Evolutionary conservation across 2,888 invertebrate genomes (phyloP).

Genomic region (Tetrapedia diversipes): DNA sequence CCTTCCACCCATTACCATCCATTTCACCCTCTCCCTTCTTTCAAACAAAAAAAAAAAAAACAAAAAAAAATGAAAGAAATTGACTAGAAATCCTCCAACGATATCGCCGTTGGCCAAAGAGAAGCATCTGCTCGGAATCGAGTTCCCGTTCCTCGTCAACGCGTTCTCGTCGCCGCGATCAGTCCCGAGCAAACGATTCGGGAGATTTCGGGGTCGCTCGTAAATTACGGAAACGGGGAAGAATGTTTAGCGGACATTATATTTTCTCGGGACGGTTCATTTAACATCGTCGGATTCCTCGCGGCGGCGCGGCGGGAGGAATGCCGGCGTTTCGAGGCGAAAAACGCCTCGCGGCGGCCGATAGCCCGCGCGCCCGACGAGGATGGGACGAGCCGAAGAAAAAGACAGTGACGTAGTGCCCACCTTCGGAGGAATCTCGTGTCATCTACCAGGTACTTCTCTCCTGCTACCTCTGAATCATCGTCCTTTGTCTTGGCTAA

Average conservation of each 20-base stretch:
- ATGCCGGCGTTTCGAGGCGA: slow-evolving; percentile 65
- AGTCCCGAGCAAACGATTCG: slow-evolving; percentile 29
- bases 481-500: slow-evolving; percentile 73
- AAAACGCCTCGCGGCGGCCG: slow-evolving; percentile 65
- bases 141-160: slow-evolving; percentile 28
- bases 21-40: not conserved
- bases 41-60: slow-evolving; percentile 1
- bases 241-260: slow-evolving; percentile 68
- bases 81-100: not conserved
- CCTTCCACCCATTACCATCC: slow-evolving; percentile 1
- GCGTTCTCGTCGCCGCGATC: slow-evolving; percentile 9
- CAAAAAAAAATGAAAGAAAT: not conserved
- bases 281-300: slow-evolving; percentile 66
- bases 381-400: slow-evolving; percentile 54
- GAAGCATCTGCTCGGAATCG: slow-evolving; percentile 8
- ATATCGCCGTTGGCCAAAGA: too few relatives aligned
- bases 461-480: slow-evolving; percentile 70
- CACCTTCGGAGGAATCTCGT: slow-evolving; percentile 75
- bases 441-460: slow-evolving; percentile 74
- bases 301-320: slow-evolving; percentile 57
- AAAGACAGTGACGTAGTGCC: slow-evolving; percentile 75
- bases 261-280: slow-evolving; percentile 68
- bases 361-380: slow-evolving; percentile 48
- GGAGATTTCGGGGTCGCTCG: slow-evolving; percentile 35
- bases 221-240: slow-evolving; percentile 60